These are phyloP conservation scores for Malurus splendens DNA, from an alignment of 2,797 vertebrate species.

Conservation along the genomic window DNA sequence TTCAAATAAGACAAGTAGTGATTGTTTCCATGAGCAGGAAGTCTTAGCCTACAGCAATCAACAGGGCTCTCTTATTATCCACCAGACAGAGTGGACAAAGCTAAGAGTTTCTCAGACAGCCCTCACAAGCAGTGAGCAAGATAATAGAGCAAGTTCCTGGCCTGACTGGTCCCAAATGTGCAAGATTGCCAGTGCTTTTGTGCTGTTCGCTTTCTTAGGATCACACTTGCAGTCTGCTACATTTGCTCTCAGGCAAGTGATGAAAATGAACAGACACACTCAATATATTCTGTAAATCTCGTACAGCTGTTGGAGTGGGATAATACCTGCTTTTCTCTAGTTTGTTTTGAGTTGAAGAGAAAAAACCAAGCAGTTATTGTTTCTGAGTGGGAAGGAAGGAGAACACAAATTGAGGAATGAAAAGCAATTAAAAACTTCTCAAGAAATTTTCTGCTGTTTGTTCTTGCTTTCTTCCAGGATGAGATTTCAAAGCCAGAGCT, in stretches of 20 bases:
- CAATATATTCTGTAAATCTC: not conserved
- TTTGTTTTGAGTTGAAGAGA: not conserved
- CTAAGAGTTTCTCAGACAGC: not conserved
- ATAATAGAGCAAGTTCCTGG: not conserved
- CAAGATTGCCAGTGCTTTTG: not conserved
- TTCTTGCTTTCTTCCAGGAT: not conserved
- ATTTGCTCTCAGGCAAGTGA: not conserved
- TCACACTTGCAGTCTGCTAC: not conserved
- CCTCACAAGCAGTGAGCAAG: not conserved
- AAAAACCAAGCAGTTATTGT: not conserved
- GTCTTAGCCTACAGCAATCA: not conserved
- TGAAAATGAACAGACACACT: not conserved
- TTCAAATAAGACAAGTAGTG: not conserved
- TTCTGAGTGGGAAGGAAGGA: not conserved
- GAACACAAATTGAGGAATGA: not conserved
- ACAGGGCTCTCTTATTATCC: not conserved
- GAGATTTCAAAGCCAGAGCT: not conserved
- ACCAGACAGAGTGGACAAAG: not conserved
- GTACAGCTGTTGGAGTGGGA: not conserved
- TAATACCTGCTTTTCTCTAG: not conserved
- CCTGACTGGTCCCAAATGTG: not conserved
- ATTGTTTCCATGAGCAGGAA: not conserved
- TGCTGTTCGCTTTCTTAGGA: not conserved
- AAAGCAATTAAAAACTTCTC: not conserved
- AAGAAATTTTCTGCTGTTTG: not conserved